These are phyloP conservation scores for Cricetomys ansorgei DNA, from an alignment of 2,113 vertebrate genomes.

Conservation along the genomic window DNA sequence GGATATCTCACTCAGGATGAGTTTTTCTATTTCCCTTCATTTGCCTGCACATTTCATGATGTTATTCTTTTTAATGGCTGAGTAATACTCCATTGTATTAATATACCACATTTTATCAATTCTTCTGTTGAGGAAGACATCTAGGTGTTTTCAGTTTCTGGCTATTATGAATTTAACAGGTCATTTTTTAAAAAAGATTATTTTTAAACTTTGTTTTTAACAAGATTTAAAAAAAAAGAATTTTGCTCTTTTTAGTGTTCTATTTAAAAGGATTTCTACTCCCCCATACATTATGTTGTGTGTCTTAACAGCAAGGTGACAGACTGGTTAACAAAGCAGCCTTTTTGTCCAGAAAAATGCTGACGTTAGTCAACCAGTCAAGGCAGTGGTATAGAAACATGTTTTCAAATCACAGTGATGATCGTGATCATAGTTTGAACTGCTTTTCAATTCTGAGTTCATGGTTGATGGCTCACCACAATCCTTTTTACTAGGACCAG, in stretches of 20 bases:
- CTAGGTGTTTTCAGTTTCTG: background rate
- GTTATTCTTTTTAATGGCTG: background rate
- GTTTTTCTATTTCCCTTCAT: background rate
- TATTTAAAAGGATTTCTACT: background rate
- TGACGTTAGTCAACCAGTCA: background rate
- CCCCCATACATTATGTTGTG: background rate
- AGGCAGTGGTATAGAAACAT: background rate
- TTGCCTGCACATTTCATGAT: background rate
- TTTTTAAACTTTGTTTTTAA: conserved; percentile 17
- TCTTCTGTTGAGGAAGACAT: background rate
- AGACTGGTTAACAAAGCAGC: background rate
- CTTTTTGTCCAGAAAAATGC: background rate
- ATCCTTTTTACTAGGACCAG: too few relatives aligned
- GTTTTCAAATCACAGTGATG: background rate
- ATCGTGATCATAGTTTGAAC: background rate
- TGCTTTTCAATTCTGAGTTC: background rate
- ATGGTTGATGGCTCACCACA: background rate
- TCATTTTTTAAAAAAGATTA: background rate
- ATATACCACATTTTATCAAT: background rate
- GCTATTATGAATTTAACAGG: background rate
- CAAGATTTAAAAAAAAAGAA: background rate
- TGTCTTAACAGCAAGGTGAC: background rate
- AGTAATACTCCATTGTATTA: background rate
- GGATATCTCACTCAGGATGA: background rate
- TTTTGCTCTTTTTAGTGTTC: background rate